phyloP scores from a whole-genome alignment of 2,113 vertebrate genomes.

The Mobula hypostoma region DNA sequence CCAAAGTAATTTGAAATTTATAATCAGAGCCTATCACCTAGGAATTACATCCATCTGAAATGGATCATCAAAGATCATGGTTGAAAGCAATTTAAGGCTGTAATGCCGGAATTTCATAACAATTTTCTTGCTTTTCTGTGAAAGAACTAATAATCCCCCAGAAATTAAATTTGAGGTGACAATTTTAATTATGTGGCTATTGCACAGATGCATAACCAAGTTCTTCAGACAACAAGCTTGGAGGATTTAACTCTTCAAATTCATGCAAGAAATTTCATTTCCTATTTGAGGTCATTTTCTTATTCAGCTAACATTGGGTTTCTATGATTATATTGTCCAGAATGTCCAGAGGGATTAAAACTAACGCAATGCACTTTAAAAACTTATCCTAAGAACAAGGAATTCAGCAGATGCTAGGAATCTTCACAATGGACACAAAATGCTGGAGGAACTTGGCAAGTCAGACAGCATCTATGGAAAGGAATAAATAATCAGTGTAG shows the following conservation, averaged over 20 bases:
- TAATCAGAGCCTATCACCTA: background rate
- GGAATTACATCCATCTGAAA: background rate
- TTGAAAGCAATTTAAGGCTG: background rate
- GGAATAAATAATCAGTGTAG: no score
- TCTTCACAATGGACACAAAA: no score
- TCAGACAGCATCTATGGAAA: no score
- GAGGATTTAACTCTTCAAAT: background rate
- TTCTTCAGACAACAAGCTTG: background rate
- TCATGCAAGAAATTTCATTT: background rate
- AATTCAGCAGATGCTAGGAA: no score
- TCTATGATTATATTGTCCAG: background rate
- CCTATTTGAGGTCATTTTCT: background rate
- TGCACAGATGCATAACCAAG: background rate
- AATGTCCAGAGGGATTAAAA: background rate
- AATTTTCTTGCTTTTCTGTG: background rate
- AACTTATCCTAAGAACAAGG: background rate
- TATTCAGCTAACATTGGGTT: background rate
- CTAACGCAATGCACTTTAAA: background rate
- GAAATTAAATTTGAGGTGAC: background rate
- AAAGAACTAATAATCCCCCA: background rate
- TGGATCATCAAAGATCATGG: background rate
- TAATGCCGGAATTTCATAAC: background rate
- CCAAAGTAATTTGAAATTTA: background rate
- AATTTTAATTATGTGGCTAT: background rate
- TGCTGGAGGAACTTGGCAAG: no score